Evolutionary conservation across 2,113 vertebrate species (phyloP), one percentile per base, ranked within the genome.

Genomic region (Cyanocitta stelleri): DNA sequence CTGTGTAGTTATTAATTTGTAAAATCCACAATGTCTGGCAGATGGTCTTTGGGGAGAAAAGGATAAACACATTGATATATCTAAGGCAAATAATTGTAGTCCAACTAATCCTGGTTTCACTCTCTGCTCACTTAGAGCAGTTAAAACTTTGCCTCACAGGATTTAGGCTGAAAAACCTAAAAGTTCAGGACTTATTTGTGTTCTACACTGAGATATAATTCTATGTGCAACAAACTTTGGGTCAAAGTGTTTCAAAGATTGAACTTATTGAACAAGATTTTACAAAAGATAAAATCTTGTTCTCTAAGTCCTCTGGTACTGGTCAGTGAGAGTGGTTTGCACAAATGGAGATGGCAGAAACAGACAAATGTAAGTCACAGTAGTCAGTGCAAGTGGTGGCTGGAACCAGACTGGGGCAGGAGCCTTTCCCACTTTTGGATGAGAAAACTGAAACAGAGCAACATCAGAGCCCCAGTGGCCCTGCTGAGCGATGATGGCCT

Each of bases 231-330:
- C 27, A 51, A 64, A 27, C n/a, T 19, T 55, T 15, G 20, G 4
- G 24, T n/a, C 20, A 58, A 30, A 76, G 26, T 1, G 12, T 41
- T 56, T 79, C 58, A 41, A 41, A 13, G 12, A 41, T 13, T 41
- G 39, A 41, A 41, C 39, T 41, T 41, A 41, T 41, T 41, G 39
- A 41, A 41, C 39, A 41, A 41, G 39, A 41, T 41, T 41, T 41
- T 41, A 54, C 35, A 62, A 33, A 79, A 11, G 44, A 22, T 73
- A 63, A 90, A 89, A 58, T 3, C 49, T 27, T 64, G 16, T 15
- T 82, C 10, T 35, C 0, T 5, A 32, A 78, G 16, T n/a, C 13
- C 18, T 7, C 29, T 55, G 30, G 4, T 22, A n/a, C 0, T 9
- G 27, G 9, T 66, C 66, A 72, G n/a, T 5, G 8, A 7, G 33